Base-by-base conservation (phyloP, 2,888 invertebrate genomes). In the Proisotoma minuta region DNA sequence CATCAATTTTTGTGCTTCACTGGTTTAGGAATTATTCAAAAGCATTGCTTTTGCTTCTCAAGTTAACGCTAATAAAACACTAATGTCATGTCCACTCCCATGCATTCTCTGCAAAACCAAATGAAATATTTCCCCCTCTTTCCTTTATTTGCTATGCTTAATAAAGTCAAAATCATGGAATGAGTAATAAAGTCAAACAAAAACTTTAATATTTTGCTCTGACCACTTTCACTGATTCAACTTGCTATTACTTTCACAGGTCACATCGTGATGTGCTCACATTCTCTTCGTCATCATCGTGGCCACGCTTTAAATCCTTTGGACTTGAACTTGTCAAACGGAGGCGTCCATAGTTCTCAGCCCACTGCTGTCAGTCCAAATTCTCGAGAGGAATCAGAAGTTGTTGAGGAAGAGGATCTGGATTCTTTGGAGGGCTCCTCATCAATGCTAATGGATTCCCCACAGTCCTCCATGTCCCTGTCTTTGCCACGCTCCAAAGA, bases 181-280 rank as follows among this genome's bases (percentile, higher is more conserved):
- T n/a, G n/a, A n/a, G n/a, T n/a, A n/a, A n/a, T n/a, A n/a, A n/a
- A n/a, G n/a, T n/a, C n/a, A n/a, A n/a, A n/a, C n/a, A n/a, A n/a
- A n/a, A n/a, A n/a, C n/a, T n/a, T n/a, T n/a, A n/a, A n/a, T n/a
- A n/a, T n/a, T n/a, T n/a, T n/a, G n/a, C n/a, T n/a, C n/a, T n/a
- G n/a, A n/a, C n/a, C n/a, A n/a, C n/a, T n/a, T n/a, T n/a, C n/a
- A n/a, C n/a, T n/a, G n/a, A n/a, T n/a, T n/a, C n/a, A n/a, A n/a
- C n/a, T n/a, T n/a, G n/a, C 34, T 34, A 8, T 34, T 34, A 10
- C 34, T 60, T 54, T 65, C 58, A 47, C 66, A 73, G 73, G 73
- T 70, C 73, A 73, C 69, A 73, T 73, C 59, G 73, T 73, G 58
- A 58, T 73, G 58, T 71, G 73, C 61, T 73, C 73, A 34, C 71